phyloP scores from a whole-genome alignment of 30 jellyfish, hydroid and myxozoan species.

The Hydra vulgaris region DNA sequence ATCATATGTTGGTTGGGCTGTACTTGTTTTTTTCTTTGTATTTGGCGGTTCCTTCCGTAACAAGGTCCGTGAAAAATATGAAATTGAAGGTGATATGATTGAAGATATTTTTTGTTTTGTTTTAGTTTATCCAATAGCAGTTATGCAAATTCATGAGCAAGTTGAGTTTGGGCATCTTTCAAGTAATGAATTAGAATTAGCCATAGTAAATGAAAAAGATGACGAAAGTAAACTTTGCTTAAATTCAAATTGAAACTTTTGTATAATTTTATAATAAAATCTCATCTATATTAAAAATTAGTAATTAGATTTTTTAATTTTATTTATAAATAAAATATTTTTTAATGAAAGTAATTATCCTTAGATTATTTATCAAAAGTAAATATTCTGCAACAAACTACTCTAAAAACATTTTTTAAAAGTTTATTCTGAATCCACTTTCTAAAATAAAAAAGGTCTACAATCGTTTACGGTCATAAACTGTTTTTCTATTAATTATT shows the following conservation, averaged over 20 bases:
- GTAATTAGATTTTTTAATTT: no score
- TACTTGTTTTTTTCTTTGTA: slow-evolving; percentile 47
- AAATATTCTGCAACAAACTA: no score
- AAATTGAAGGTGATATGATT: slow-evolving; percentile 76
- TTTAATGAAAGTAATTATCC: no score
- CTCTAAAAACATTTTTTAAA: no score
- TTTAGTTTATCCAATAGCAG: slow-evolving; percentile 73
- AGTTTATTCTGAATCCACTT: no score
- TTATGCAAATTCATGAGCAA: slow-evolving; percentile 65
- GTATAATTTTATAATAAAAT: no score
- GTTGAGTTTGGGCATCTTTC: slow-evolving; percentile 24
- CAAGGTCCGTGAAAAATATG: slow-evolving; percentile 47
- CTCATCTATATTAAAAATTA: no score
- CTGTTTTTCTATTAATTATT: no score
- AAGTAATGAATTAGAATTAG: background rate
- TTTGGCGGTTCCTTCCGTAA: slow-evolving; percentile 69
- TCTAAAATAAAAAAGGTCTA: no score
- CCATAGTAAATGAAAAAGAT: background rate
- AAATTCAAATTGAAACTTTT: background rate
- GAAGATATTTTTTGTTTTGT: slow-evolving; percentile 74
- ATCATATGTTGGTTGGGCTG: slow-evolving; percentile 77
- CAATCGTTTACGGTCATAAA: no score
- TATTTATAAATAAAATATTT: no score
- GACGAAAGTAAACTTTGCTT: background rate
- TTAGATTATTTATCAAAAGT: no score